These are phyloP conservation scores for Aporrectodea caliginosa DNA, from an alignment of 1,140 invertebrate species.

Conservation along the genomic window DNA sequence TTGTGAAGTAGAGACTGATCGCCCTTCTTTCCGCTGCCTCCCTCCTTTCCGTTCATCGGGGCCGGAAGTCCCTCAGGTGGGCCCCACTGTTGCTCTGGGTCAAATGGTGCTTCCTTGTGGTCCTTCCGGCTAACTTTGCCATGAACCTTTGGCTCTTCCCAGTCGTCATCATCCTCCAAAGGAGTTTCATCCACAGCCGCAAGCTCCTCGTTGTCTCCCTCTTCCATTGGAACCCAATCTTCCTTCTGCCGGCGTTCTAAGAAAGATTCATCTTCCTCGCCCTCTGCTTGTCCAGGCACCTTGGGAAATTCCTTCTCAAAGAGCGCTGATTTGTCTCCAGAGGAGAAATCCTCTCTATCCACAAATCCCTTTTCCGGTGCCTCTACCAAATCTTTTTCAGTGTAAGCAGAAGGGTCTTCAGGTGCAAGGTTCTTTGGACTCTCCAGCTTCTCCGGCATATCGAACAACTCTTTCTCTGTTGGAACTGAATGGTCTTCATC, in stretches of 20 bases:
- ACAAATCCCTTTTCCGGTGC: neutral
- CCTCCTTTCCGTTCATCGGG: neutral
- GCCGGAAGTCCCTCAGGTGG: slow-evolving; percentile 79
- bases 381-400: neutral
- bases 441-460: too few species aligned
- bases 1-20: neutral
- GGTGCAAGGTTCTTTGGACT: too few species aligned
- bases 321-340: neutral
- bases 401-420: too few species aligned
- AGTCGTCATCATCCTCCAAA: neutral
- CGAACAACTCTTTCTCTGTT: too few species aligned
- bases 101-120: slow-evolving; percentile 36
- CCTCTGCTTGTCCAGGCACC: neutral
- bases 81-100: slow-evolving; percentile 75
- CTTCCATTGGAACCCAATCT: neutral
- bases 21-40: neutral
- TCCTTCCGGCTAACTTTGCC: neutral
- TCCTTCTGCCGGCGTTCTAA: neutral
- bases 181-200: neutral
- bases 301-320: neutral
- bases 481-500: too few species aligned
- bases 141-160: neutral
- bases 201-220: neutral
- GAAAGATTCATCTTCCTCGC: neutral
- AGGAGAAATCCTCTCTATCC: neutral